A percentile compares a stretch with the other conserved stretches of the same genome.
Evolutionary conservation across 2,888 invertebrate species (phyloP).

Genomic region (Polymixis lichenea): DNA sequence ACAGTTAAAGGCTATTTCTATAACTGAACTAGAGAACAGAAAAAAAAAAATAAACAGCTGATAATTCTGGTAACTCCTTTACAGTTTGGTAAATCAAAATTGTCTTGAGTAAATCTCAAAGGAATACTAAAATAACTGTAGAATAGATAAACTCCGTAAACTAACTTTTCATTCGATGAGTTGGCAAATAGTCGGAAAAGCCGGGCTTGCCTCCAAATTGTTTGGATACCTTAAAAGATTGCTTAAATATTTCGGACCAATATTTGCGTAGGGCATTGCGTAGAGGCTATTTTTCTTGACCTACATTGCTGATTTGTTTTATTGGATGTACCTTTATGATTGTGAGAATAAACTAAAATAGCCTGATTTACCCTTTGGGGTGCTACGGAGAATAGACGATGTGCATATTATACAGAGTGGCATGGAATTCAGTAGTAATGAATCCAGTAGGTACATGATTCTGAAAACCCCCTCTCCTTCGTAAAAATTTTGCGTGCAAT

Average conservation of each 20-base stretch:
- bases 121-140: constrained; percentile 21
- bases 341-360: neutral
- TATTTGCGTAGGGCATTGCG: constrained; percentile 3
- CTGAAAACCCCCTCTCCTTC: too few species aligned
- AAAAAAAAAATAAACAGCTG: constrained; percentile 34
- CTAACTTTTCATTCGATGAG: constrained; percentile 32
- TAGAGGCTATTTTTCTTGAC: neutral
- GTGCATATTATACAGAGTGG: neutral
- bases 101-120: constrained; percentile 24
- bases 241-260: constrained; percentile 20
- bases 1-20: constrained; percentile 45
- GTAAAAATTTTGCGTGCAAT: too few species aligned
- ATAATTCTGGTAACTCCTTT: constrained; percentile 42
- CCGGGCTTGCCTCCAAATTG: constrained; percentile 18
- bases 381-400: neutral
- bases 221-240: constrained; percentile 25
- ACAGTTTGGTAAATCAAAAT: constrained; percentile 56
- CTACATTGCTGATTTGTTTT: neutral
- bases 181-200: constrained; percentile 37
- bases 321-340: neutral
- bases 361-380: neutral
- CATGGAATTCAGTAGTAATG: too few species aligned
- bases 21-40: constrained; percentile 43
- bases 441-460: too few species aligned
- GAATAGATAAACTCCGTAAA: constrained; percentile 15